Evolutionary conservation across 1,140 invertebrate genomes (phyloP).

Genomic region (Drosophila ficusphila): DNA sequence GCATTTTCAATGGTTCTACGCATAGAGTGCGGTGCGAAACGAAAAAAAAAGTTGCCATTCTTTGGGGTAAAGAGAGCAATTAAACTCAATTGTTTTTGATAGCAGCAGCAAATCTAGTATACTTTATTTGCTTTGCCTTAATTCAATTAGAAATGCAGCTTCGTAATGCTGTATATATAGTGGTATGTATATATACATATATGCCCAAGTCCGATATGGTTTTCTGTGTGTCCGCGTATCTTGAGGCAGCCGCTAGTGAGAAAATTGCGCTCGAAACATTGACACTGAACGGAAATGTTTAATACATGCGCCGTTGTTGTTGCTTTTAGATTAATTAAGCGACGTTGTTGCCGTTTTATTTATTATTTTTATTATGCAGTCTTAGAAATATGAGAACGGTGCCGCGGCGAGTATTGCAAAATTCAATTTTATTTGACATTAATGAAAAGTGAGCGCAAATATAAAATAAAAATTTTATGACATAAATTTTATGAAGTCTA

Average conservation of each 20-base stretch:
- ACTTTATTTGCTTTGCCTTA: constrained; percentile 78
- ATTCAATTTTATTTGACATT: constrained; percentile 67
- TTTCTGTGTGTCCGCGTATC: constrained; percentile 55
- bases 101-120: constrained; percentile 75
- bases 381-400: constrained; percentile 47
- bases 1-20: constrained; percentile 61
- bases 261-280: constrained; percentile 83
- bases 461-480: constrained; percentile 28
- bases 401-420: constrained; percentile 12
- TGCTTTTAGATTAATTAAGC: constrained; percentile 73
- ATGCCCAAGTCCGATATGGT: constrained; percentile 45
- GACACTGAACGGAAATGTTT: constrained; percentile 84
- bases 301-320: constrained; percentile 76
- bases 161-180: constrained; percentile 38
- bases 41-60: constrained; percentile 7
- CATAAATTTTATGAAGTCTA: constrained; percentile 45
- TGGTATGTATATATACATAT: not conserved
- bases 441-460: constrained; percentile 48
- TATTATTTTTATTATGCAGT: constrained; percentile 56
- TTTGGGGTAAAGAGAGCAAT: constrained; percentile 61
- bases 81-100: constrained; percentile 83
- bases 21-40: too few species aligned
- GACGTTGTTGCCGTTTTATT: constrained; percentile 33
- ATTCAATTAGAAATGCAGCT: constrained; percentile 80
- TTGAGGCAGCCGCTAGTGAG: constrained; percentile 49